These are phyloP conservation scores for Alligator sinensis DNA, from an alignment of 2,113 vertebrate species.

Conservation along the genomic window DNA sequence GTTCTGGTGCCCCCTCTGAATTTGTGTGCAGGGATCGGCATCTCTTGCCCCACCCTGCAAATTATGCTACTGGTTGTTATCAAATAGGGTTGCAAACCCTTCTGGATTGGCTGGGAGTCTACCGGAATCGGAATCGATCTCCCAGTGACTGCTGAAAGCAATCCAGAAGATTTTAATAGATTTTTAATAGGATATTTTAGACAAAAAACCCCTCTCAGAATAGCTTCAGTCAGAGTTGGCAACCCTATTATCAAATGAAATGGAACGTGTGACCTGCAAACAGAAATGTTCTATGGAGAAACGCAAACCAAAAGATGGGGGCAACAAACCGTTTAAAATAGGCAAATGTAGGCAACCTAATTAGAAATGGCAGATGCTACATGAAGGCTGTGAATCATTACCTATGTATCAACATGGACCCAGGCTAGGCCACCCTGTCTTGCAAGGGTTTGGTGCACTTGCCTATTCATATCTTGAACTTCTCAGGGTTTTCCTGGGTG, in stretches of 20 bases:
- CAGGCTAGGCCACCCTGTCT: not conserved
- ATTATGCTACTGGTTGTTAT: no score
- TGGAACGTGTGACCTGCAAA: not conserved
- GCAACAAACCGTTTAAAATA: not conserved
- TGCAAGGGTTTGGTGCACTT: not conserved
- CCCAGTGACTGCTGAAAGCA: no score
- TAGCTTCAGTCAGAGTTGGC: no score
- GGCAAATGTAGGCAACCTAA: not conserved
- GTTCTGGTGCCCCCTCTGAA: no score
- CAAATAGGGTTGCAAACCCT: no score
- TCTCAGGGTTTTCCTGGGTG: not conserved
- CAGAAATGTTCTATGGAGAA: not conserved
- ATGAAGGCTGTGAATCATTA: not conserved
- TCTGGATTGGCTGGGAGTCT: no score
- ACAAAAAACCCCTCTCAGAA: no score
- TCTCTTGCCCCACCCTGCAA: no score
- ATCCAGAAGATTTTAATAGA: no score
- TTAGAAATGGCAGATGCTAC: not conserved
- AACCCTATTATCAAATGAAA: not conserved
- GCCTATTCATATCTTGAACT: not conserved
- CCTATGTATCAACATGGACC: not conserved
- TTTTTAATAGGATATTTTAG: no score
- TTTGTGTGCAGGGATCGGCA: no score
- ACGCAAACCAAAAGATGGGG: not conserved
- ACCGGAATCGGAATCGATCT: no score